Conservation (phyloP, 2,888 invertebrate genomes). For the Callimorpha dominula region DNA sequence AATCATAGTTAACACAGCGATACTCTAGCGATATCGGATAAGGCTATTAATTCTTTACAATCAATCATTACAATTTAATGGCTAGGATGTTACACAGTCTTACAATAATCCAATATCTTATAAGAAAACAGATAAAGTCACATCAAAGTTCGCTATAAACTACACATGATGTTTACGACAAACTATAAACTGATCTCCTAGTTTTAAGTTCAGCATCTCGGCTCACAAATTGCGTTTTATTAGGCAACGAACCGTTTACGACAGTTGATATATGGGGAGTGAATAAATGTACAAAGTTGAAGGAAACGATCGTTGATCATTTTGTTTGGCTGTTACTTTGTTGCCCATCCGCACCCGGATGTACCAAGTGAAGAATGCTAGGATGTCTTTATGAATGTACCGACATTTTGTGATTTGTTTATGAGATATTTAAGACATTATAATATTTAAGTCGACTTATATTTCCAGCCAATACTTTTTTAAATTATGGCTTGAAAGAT, state of each 20-base stretch:
- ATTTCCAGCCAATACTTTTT: not conserved
- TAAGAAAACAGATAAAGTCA: constrained; percentile 63
- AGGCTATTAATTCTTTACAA: constrained; percentile 53
- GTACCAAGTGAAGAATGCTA: constrained; percentile 24
- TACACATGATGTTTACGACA: constrained; percentile 70
- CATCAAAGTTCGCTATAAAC: constrained; percentile 72
- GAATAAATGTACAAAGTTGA: constrained; percentile 60
- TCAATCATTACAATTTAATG: constrained; percentile 61
- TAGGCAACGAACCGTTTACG: constrained; percentile 75
- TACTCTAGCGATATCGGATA: constrained; percentile 31
- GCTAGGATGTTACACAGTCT: constrained; percentile 54
- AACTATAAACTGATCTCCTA: constrained; percentile 72
- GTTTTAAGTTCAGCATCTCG: constrained; percentile 75
- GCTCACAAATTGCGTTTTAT: constrained; percentile 81
- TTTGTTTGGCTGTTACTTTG: constrained; percentile 49
- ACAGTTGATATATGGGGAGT: constrained; percentile 61
- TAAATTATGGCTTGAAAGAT: not conserved
- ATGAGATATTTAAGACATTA: not conserved
- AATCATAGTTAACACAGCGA: constrained; percentile 16
- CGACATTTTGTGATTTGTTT: constrained; percentile 3
- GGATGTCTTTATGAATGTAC: not conserved
- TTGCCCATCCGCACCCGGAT: constrained; percentile 34
- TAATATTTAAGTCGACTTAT: not conserved
- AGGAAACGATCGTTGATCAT: constrained; percentile 45
- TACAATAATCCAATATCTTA: constrained; percentile 64